Evolutionary conservation across 2,888 invertebrate genomes (phyloP).

Genomic region (Amiota mariae): DNA sequence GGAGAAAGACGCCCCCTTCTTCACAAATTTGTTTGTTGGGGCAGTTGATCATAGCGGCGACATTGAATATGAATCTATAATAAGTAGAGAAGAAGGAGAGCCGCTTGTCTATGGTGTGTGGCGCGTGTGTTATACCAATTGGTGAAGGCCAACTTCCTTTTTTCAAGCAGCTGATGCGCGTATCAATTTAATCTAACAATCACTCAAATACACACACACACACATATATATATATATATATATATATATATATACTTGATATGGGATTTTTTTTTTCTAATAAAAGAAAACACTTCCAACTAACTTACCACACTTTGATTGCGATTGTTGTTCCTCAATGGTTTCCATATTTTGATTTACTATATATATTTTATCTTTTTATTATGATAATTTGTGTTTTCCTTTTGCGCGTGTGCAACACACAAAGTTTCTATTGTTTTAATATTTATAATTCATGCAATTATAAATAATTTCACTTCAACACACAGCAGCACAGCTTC

Average conservation of each 20-base stretch:
- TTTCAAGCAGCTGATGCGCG: conserved; percentile 5
- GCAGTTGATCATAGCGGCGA: conserved; percentile 34
- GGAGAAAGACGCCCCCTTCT: not conserved
- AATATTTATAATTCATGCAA: conserved; percentile 11
- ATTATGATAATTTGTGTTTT: conserved; percentile 38
- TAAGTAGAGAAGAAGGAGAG: not conserved
- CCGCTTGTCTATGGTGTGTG: not conserved
- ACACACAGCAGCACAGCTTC: not conserved
- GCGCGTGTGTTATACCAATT: not conserved
- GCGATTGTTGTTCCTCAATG: conserved; percentile 70
- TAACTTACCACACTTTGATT: conserved; percentile 63
- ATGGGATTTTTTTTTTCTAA: not conserved
- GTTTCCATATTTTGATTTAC: conserved; percentile 64
- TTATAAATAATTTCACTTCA: conserved; percentile 31
- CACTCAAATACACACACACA: no score
- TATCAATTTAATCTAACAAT: not conserved
- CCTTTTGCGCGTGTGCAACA: conserved; percentile 6
- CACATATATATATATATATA: no score
- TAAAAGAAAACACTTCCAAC: not conserved
- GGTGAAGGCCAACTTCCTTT: not conserved
- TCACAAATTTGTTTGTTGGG: conserved; percentile 9
- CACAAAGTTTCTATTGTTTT: not conserved
- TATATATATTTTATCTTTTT: conserved; percentile 38
- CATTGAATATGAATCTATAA: conserved; percentile 48
- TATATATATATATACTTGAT: conserved; percentile 22